Base-by-base conservation (phyloP, 2,113 vertebrate species). In the Gavia stellata region DNA sequence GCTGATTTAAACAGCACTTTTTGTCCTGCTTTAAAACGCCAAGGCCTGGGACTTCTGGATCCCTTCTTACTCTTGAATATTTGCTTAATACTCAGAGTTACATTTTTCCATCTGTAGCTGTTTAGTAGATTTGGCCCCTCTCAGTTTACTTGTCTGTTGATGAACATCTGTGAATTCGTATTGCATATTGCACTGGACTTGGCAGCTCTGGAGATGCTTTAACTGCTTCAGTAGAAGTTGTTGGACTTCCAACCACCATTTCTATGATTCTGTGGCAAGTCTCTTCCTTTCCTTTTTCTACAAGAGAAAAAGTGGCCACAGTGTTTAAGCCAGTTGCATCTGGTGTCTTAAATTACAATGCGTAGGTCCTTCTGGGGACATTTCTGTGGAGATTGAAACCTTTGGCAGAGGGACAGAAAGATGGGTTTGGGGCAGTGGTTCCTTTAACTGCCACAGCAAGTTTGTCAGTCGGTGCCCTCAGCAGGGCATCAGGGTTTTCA, bases 371-470 rank as follows among this genome's bases (percentile, higher is more conserved):
- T 70, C 71, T 72, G 71, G 78, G 53, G 78, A 72, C 23, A 17
- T 86, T 88, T 72, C 66, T 77, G 0, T 79, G 73, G 70, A 80
- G 62, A 44, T 5, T 58, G 70, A 85, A 88, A 88, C 61, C 66
- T 96, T 93, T 96, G 96, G 92, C 96, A 95, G 25, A 80, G 12
- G 23, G 61, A 56, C 78, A 91, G 62, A 79, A 88, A 42, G 23
- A 71, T 81, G 49, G 14, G 34, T 65, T 90, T 84, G 44, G 15
- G 59, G 66, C 70, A 75, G 49, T 38, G 78, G 52, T 90, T 95
- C 47, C 66, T 82, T 44, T 28, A 82, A 29, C 68, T 93, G 81
- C 62, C 90, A 77, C 29, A 42, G 28, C 66, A 38, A 49, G 74
- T 91, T 85, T 34, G 42, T 96, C 92, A 93, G 40, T 61, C 10